Evolutionary conservation across 2,888 invertebrate genomes (phyloP), one percentile per base, ranked within the genome.

Genomic region (Biston stratarius): DNA sequence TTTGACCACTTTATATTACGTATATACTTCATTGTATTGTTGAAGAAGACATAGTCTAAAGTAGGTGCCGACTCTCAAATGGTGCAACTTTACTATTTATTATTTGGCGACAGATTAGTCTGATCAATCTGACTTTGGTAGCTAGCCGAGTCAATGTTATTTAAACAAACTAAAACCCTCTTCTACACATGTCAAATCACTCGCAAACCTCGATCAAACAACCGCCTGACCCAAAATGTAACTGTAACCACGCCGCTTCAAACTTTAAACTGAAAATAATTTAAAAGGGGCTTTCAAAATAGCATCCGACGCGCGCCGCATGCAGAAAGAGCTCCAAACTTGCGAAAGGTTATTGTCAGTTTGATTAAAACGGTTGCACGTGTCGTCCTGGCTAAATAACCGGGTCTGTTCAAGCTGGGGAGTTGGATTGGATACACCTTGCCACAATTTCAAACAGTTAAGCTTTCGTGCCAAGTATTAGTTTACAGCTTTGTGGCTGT

Each of bases 391-490:
- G 67, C 61, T 61, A 70, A 70, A 70, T 70, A 67, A 64, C 67
- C 64, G 67, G 67, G 67, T 59, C 60, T 67, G 57, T 33, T 59
- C 65, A 61, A 68, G 62, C 64, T 67, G 69, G 67, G 55, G 66
- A 70, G 68, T 64, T 62, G 69, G 71, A 80, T 80, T 73, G 73
- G 74, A 76, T 75, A 74, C 67, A 76, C 74, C 74, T 77, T 74
- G 73, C 73, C 74, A 73, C 76, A 77, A 78, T 80, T 79, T 77
- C 77, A 76, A 75, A 74, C 69, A 77, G 73, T 72, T 76, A 72
- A 77, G 77, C 73, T 79, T 76, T 71, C 72, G 74, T 75, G 77
- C 76, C 78, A 80, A 80, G 79, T 80, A 82, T 83, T 80, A 81
- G 77, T 81, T 83, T 77, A 79, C 77, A 79, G 77, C 77, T 78